These are phyloP conservation scores for Prenolepis imparis DNA, from an alignment of 2,888 invertebrate species.

Conservation along the genomic window DNA sequence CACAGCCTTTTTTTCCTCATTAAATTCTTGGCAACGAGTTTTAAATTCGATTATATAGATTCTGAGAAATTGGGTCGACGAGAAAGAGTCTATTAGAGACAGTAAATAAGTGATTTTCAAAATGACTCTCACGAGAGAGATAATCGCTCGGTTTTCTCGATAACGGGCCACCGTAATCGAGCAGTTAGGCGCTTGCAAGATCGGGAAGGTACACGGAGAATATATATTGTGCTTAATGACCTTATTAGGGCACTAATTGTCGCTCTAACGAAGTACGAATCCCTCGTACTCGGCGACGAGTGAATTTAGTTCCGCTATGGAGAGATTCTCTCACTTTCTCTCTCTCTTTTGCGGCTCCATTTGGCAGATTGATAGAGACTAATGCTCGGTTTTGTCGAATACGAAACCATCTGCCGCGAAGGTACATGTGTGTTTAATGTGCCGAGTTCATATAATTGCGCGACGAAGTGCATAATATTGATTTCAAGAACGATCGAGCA, in stretches of 20 bases:
- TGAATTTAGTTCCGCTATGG: conserved; percentile 63
- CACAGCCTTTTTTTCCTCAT: neutral
- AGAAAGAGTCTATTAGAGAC: conserved; percentile 23
- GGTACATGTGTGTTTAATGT: conserved; percentile 3
- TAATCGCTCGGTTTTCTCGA: conserved; percentile 23
- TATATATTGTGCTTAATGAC: conserved; percentile 75
- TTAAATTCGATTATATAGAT: conserved; percentile 13
- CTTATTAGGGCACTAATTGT: conserved; percentile 81
- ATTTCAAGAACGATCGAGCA: conserved; percentile 37
- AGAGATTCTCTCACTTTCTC: neutral
- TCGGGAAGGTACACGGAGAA: conserved; percentile 45
- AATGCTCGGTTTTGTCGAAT: conserved; percentile 67
- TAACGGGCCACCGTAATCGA: conserved; percentile 60
- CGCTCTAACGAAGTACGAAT: conserved; percentile 78
- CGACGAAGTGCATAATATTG: conserved; percentile 8
- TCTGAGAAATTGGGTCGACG: conserved; percentile 4
- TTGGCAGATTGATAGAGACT: conserved; percentile 77
- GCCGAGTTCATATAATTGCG: conserved; percentile 28
- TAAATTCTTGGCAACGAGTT: neutral
- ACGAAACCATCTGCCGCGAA: conserved; percentile 34
- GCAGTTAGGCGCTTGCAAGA: conserved; percentile 55
- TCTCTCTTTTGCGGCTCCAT: conserved; percentile 66
- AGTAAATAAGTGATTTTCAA: conserved; percentile 22
- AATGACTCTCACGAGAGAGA: conserved; percentile 25
- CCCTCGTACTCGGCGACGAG: conserved; percentile 55